A percentile compares a stretch with the other conserved stretches of the same genome.
phyloP scores from a whole-genome alignment of 2,797 vertebrate species.

The Danio jaintianensis region DNA sequence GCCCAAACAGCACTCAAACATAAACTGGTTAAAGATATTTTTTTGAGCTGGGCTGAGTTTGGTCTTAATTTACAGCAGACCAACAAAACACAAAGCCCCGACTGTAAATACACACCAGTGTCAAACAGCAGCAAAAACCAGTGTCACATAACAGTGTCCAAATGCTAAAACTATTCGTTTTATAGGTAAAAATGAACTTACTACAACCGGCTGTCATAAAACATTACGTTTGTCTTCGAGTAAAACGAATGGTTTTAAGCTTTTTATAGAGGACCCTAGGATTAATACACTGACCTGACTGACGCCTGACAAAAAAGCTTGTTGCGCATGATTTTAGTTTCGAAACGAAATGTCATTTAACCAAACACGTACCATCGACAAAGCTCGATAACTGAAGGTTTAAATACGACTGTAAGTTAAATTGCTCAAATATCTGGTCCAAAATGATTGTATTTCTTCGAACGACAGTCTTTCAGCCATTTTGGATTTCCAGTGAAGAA shows the following conservation, averaged over 20 bases:
- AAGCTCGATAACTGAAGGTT: neutral
- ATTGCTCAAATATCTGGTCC: neutral
- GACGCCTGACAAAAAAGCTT: conserved; percentile 32
- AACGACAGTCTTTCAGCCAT: conserved; percentile 45
- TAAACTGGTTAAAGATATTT: neutral
- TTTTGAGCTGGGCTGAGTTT: neutral
- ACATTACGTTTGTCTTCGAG: neutral
- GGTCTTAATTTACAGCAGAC: neutral
- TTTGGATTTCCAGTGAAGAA: conserved; percentile 40
- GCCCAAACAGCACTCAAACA: neutral
- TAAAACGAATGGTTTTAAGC: neutral
- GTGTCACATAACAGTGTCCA: neutral
- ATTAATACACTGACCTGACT: neutral
- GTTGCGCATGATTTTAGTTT: conserved; percentile 24
- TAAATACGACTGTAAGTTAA: neutral
- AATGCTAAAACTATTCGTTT: neutral
- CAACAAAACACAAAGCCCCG: conserved; percentile 17
- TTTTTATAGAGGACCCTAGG: neutral
- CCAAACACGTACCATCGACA: neutral
- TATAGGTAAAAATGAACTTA: neutral
- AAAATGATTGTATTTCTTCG: conserved; percentile 11
- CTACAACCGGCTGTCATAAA: neutral
- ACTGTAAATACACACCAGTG: conserved; percentile 1
- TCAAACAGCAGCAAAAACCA: neutral
- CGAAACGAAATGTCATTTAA: neutral